Percentiles rank a stretch among this genome's conserved stretches.
These are phyloP conservation scores for Papilio polyxenes DNA, from an alignment of 1,140 invertebrate species.

Conservation along the genomic window DNA sequence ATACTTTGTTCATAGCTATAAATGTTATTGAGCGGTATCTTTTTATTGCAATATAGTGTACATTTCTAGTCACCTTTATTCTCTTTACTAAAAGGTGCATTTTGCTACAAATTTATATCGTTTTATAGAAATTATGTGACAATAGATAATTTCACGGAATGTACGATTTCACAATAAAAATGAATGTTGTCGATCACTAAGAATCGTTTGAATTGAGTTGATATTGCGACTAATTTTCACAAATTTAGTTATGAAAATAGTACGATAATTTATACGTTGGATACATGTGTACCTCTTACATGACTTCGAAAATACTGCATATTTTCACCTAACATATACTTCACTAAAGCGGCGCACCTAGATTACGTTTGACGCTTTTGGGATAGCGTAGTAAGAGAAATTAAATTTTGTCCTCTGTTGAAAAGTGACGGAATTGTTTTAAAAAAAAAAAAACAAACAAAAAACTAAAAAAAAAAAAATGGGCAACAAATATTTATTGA, in stretches of 20 bases:
- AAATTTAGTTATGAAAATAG: background rate
- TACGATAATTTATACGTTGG: background rate
- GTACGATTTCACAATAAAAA: constrained; percentile 7
- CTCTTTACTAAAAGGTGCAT: background rate
- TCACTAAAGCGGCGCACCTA: too few relatives aligned
- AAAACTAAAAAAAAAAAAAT: too few relatives aligned
- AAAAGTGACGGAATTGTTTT: too few relatives aligned
- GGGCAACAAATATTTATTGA: too few relatives aligned
- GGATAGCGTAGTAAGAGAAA: too few relatives aligned
- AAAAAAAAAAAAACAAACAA: too few relatives aligned
- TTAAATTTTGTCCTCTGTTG: too few relatives aligned
- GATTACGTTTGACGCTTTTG: too few relatives aligned
- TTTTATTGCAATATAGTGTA: background rate
- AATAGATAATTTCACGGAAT: background rate
- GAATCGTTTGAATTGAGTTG: background rate
- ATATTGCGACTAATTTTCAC: background rate
- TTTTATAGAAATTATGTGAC: background rate
- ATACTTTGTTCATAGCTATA: background rate
- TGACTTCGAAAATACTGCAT: background rate
- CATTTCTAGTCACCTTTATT: background rate
- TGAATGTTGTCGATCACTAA: background rate
- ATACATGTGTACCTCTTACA: background rate
- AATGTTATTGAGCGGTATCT: constrained; percentile 11
- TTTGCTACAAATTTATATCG: background rate
- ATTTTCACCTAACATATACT: too few relatives aligned